Percentiles rank a stretch among this genome's conserved stretches.
phyloP scores from a whole-genome alignment of 1,140 invertebrate genomes.

The Temnothorax longispinosus region DNA sequence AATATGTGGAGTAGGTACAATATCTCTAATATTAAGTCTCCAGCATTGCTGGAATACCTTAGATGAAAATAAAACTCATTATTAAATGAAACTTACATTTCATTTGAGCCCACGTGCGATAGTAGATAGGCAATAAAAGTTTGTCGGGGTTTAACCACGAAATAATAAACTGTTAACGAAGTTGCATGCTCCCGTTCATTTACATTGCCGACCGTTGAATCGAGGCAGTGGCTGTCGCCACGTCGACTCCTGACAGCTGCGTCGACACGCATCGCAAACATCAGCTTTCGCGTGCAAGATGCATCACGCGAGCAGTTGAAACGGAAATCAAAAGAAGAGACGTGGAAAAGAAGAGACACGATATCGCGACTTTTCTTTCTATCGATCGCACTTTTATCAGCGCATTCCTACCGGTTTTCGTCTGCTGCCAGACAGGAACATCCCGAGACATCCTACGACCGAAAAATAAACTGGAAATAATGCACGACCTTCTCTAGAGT shows the following conservation, averaged over 20 bases:
- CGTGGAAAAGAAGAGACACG: background rate
- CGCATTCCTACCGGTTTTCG: background rate
- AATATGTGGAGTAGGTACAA: background rate
- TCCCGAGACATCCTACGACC: too few species aligned
- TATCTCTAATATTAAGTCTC: background rate
- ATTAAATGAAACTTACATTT: too few species aligned
- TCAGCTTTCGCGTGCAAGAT: constrained; percentile 25
- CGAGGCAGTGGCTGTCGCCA: background rate
- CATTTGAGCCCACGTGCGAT: background rate
- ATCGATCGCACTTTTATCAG: background rate
- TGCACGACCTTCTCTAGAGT: background rate
- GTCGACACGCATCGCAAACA: constrained; percentile 62
- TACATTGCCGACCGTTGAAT: constrained; percentile 58
- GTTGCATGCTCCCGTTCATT: constrained; percentile 47
- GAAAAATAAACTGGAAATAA: background rate
- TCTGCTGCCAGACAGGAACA: background rate
- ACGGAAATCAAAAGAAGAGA: constrained; percentile 2
- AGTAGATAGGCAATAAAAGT: constrained; percentile 41
- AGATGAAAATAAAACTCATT: background rate
- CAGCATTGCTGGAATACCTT: background rate
- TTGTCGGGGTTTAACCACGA: background rate
- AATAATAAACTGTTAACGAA: constrained; percentile 62
- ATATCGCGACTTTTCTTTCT: constrained; percentile 22
- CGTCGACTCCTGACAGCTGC: constrained; percentile 49
- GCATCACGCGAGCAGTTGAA: background rate